phyloP scores from a whole-genome alignment of 2,797 vertebrate species.

The Synanceia verrucosa region DNA sequence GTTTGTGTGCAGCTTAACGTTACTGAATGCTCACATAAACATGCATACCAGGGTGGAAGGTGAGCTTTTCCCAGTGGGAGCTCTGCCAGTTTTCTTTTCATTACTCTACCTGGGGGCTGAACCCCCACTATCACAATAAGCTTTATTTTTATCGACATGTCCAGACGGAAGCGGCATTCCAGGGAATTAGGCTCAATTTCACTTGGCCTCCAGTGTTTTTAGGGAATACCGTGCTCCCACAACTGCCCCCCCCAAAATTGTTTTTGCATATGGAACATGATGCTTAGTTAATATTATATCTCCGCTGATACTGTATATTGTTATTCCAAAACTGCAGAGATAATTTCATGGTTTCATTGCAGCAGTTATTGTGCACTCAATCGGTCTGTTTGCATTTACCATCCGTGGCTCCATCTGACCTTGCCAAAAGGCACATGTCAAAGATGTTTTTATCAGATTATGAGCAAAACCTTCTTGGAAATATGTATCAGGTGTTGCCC shows the following conservation, averaged over 20 bases:
- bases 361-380: slow-evolving; percentile 14
- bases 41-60: slow-evolving; percentile 49
- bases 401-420: slow-evolving; percentile 24
- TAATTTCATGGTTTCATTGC: slow-evolving; percentile 33
- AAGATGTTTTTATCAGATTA: slow-evolving; percentile 52
- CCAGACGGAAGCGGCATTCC: slow-evolving; percentile 82
- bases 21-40: slow-evolving; percentile 13
- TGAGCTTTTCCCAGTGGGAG: slow-evolving; percentile 67
- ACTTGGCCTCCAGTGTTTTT: slow-evolving; percentile 80
- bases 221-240: slow-evolving; percentile 65
- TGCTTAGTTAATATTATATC: slow-evolving; percentile 42
- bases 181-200: slow-evolving; percentile 84
- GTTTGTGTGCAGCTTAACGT: slow-evolving; percentile 47
- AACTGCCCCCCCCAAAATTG: slow-evolving; percentile 11
- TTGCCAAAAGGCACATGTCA: slow-evolving; percentile 47
- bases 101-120: slow-evolving; percentile 73
- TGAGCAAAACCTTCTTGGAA: slow-evolving; percentile 33
- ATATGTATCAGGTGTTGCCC: slow-evolving; percentile 45
- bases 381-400: slow-evolving; percentile 27
- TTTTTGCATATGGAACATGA: slow-evolving; percentile 30
- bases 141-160: slow-evolving; percentile 81
- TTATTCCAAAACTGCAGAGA: slow-evolving; percentile 33
- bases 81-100: slow-evolving; percentile 79
- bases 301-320: slow-evolving; percentile 31
- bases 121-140: slow-evolving; percentile 81